A percentile compares a stretch with the other conserved stretches of the same genome.
These are phyloP conservation scores for Tadarida brasiliensis DNA, from an alignment of 2,797 vertebrate genomes.

Conservation along the genomic window DNA sequence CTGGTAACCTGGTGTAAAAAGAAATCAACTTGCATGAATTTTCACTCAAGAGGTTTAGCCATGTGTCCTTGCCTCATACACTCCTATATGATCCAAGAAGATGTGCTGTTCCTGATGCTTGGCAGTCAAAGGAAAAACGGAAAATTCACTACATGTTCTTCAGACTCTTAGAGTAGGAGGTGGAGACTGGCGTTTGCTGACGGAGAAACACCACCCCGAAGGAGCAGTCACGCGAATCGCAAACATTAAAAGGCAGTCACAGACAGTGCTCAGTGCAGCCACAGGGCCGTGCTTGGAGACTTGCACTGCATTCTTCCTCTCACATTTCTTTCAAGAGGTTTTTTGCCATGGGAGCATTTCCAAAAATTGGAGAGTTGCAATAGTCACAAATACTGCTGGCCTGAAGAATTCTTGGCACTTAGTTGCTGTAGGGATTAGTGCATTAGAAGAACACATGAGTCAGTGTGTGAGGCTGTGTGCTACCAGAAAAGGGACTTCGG, in stretches of 20 bases:
- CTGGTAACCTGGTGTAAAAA: background rate
- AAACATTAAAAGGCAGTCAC: background rate
- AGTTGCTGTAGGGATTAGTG: background rate
- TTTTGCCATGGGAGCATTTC: slow-evolving; percentile 12
- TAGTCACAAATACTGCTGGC: background rate
- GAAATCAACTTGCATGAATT: background rate
- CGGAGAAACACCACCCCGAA: background rate
- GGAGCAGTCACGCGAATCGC: background rate
- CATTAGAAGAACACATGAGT: background rate
- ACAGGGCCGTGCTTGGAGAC: background rate
- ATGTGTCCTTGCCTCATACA: background rate
- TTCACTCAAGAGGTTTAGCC: background rate
- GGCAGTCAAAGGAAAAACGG: background rate
- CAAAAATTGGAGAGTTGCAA: background rate
- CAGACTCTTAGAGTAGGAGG: background rate
- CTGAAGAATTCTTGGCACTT: background rate
- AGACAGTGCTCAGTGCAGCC: background rate
- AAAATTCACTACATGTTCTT: background rate
- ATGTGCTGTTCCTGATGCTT: background rate
- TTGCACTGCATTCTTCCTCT: background rate
- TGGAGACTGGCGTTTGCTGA: background rate
- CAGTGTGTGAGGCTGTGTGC: accelerated
- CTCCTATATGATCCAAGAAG: background rate
- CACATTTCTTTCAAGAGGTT: background rate
- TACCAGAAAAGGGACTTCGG: background rate